These are phyloP conservation scores for Drosophila simulans DNA, from an alignment of 1,140 invertebrate genomes.

Conservation along the genomic window DNA sequence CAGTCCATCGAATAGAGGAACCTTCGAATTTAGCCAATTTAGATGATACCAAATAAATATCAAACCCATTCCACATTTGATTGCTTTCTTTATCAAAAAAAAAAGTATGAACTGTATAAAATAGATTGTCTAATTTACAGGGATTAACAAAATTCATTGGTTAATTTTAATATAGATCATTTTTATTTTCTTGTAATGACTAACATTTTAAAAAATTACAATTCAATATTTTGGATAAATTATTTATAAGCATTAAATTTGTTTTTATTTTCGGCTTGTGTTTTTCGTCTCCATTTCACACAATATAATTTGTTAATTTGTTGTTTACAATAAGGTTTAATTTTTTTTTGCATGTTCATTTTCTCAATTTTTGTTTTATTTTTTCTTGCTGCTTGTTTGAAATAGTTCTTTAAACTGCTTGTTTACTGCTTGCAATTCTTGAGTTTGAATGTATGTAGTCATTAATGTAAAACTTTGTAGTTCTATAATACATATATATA, in stretches of 20 bases:
- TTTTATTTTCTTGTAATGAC: slow-evolving; percentile 82
- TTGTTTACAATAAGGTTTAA: slow-evolving; percentile 73
- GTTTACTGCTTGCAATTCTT: slow-evolving; percentile 51
- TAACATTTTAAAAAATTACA: slow-evolving; percentile 84
- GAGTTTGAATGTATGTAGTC: slow-evolving; percentile 75
- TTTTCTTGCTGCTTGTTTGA: slow-evolving; percentile 44
- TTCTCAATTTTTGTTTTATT: slow-evolving; percentile 70
- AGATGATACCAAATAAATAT: too few relatives aligned
- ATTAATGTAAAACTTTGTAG: slow-evolving; percentile 74
- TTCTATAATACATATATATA: slow-evolving; percentile 53
- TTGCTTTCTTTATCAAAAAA: too few relatives aligned
- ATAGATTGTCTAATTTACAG: too few relatives aligned
- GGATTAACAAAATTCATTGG: background rate
- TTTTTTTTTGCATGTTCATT: slow-evolving; percentile 80
- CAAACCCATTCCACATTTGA: too few relatives aligned
- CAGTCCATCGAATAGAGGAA: too few relatives aligned
- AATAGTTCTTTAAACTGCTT: slow-evolving; percentile 33
- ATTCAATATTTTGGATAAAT: slow-evolving; percentile 82
- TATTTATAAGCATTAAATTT: slow-evolving; percentile 77
- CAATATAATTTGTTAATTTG: slow-evolving; percentile 72
- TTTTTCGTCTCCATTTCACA: slow-evolving; percentile 44
- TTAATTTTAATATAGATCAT: slow-evolving; percentile 73
- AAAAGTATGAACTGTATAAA: too few relatives aligned
- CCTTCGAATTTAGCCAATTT: too few relatives aligned
- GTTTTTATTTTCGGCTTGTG: slow-evolving; percentile 52